Percentiles rank a stretch among this genome's conserved stretches.
phyloP scores from a whole-genome alignment of 2,888 invertebrate species.

The Euplagia quadripunctaria region DNA sequence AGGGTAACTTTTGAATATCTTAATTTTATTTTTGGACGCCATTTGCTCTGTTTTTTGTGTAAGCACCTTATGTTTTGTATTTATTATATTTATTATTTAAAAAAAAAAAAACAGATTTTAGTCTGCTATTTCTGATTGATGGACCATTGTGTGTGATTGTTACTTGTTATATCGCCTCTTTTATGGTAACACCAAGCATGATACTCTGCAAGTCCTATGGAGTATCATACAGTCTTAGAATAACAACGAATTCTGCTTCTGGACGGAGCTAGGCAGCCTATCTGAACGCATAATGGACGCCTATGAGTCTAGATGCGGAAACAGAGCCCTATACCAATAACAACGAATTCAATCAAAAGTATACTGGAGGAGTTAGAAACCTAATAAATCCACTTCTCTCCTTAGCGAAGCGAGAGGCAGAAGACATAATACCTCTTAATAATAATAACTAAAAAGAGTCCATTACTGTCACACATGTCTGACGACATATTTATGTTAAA shows the following conservation, averaged over 20 bases:
- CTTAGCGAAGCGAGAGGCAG: background rate
- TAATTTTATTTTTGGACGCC: conserved; percentile 69
- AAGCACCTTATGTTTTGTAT: conserved; percentile 53
- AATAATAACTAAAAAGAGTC: background rate
- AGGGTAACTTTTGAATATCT: conserved; percentile 68
- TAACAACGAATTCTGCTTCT: too few species aligned
- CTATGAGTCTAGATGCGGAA: too few species aligned
- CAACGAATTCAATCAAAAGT: too few species aligned
- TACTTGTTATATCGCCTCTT: conserved; percentile 3
- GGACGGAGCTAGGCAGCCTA: too few species aligned
- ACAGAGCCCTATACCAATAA: too few species aligned
- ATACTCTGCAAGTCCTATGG: too few species aligned
- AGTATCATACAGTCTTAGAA: too few species aligned
- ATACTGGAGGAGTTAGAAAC: too few species aligned
- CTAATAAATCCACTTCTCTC: too few species aligned
- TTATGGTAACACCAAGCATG: too few species aligned
- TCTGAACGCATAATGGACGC: too few species aligned
- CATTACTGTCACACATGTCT: background rate
- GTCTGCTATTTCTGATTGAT: conserved; percentile 38
- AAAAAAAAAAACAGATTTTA: conserved; percentile 39
- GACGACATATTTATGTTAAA: conserved; percentile 11
- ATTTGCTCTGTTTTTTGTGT: conserved; percentile 58
- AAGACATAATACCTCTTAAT: background rate
- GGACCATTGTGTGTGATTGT: conserved; percentile 47
- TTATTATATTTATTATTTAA: conserved; percentile 45